Conservation (phyloP, 2,797 vertebrate genomes). For the Enteromius radiatus region DNA sequence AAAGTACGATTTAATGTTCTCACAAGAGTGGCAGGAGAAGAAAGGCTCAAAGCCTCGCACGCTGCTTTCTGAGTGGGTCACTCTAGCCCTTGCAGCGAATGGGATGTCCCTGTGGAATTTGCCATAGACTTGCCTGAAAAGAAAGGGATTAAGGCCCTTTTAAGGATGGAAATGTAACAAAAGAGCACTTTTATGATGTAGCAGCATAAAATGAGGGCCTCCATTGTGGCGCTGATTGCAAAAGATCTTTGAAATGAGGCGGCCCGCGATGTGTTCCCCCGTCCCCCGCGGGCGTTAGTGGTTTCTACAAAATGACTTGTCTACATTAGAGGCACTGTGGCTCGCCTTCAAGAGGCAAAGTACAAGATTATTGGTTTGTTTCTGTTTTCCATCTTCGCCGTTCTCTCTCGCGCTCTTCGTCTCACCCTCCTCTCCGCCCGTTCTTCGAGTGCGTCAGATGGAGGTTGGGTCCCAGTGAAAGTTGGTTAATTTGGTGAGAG, state of each 20-base stretch:
- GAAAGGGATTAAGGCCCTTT: conserved; percentile 93
- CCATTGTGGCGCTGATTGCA: conserved; percentile 91
- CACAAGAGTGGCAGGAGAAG: conserved; percentile 83
- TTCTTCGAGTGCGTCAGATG: conserved; percentile 83
- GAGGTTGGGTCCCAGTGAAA: conserved; percentile 93
- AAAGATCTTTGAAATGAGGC: conserved; percentile 86
- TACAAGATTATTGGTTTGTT: conserved; percentile 92
- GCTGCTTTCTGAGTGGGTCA: conserved; percentile 87
- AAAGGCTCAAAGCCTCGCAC: conserved; percentile 85
- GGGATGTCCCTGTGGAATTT: conserved; percentile 94
- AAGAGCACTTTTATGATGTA: conserved; percentile 98
- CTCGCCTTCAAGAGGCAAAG: conserved; percentile 85
- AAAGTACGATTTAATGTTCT: conserved; percentile 93
- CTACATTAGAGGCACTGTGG: conserved; percentile 78
- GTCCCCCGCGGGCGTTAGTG: conserved; percentile 77
- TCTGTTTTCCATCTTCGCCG: conserved; percentile 79
- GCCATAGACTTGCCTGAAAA: conserved; percentile 87
- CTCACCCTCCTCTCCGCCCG: conserved; percentile 66
- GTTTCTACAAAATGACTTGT: conserved; percentile 82
- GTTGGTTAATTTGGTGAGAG: conserved; percentile 95
- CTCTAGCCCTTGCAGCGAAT: conserved; percentile 87
- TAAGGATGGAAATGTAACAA: conserved; percentile 96
- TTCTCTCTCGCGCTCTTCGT: conserved; percentile 48
- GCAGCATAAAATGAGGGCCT: conserved; percentile 95
- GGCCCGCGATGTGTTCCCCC: conserved; percentile 74